Evolutionary conservation across 2,113 vertebrate genomes (phyloP).

Genomic region (Chaetura pelagica): DNA sequence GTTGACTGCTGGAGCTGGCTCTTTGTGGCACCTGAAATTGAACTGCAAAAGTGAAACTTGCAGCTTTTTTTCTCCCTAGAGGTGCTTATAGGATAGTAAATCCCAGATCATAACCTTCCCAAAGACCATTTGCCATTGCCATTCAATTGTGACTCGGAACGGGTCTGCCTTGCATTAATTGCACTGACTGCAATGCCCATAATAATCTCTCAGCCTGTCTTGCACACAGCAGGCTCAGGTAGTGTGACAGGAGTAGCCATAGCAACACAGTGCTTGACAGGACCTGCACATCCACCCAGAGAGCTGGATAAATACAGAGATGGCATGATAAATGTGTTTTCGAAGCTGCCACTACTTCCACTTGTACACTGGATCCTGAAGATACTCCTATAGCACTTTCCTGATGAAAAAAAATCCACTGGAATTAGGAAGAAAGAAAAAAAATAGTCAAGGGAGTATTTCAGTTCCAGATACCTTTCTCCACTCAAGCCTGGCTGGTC

Average conservation of each 20-base stretch:
- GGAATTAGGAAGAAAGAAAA: neutral
- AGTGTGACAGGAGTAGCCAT: neutral
- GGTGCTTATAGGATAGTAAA: neutral
- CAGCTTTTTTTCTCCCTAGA: neutral
- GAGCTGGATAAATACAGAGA: neutral
- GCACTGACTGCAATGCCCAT: fast-evolving
- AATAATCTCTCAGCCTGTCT: neutral
- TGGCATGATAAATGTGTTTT: fast-evolving
- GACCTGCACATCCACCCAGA: neutral
- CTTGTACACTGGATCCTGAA: neutral
- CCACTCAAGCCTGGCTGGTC: neutral
- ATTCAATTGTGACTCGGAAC: fast-evolving
- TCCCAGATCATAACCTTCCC: neutral
- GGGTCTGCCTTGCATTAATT: neutral
- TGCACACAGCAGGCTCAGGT: neutral
- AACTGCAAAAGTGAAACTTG: neutral
- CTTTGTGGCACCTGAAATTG: neutral
- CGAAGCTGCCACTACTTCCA: neutral
- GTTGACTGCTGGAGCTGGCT: neutral
- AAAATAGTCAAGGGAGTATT: neutral
- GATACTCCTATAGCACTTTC: neutral
- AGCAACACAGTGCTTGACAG: neutral
- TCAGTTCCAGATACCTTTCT: neutral
- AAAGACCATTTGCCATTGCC: fast-evolving
- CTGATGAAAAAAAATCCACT: neutral